phyloP scores from a whole-genome alignment of 2,113 vertebrate genomes.

The Ammospiza caudacuta region DNA sequence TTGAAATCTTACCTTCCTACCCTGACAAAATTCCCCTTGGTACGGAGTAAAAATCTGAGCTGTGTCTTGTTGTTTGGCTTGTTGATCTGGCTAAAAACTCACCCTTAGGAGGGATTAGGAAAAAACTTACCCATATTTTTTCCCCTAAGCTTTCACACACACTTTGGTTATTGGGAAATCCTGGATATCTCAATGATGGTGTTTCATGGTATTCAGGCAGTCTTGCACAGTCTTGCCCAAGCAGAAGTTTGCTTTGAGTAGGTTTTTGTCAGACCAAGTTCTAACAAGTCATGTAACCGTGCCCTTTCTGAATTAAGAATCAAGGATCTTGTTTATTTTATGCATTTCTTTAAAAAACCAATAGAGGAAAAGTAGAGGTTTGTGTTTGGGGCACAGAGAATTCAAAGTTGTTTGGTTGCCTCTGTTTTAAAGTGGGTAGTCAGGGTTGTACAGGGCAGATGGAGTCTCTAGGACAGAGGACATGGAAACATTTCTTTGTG shows the following conservation, averaged over 20 bases:
- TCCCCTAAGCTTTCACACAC: not conserved
- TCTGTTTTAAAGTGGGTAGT: not conserved
- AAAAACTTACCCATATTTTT: not conserved
- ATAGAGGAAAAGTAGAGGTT: not conserved
- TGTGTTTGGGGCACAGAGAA: not conserved
- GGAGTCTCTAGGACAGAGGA: not conserved
- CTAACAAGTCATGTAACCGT: rapidly evolving
- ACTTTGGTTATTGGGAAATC: not conserved
- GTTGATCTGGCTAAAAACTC: not conserved
- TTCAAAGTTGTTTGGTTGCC: not conserved
- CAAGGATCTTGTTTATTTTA: not conserved
- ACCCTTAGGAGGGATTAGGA: not conserved
- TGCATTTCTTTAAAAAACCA: not conserved
- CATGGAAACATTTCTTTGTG: not conserved
- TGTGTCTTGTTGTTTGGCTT: not conserved
- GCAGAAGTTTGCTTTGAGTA: not conserved
- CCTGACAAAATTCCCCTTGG: not conserved
- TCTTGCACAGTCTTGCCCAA: not conserved
- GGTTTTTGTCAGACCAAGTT: not conserved
- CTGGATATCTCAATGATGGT: not conserved
- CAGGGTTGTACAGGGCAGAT: not conserved
- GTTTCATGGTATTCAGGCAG: not conserved
- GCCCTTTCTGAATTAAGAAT: not conserved
- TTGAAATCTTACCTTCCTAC: not conserved
- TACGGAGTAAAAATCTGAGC: not conserved